Evolutionary conservation across 2,888 invertebrate species (phyloP), one percentile per base, ranked within the genome.

Genomic region (Cantharis rustica): DNA sequence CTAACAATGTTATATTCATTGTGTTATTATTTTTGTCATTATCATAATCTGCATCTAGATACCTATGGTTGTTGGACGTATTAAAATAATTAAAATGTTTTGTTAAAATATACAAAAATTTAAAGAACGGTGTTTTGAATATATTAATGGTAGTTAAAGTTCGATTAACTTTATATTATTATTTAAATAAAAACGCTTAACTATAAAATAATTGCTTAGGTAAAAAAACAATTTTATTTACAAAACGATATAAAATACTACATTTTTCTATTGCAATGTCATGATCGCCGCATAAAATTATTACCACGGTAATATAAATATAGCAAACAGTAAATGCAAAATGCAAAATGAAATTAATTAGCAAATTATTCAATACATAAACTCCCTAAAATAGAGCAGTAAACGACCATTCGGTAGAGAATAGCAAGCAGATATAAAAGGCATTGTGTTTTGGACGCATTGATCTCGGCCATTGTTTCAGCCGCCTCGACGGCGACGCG

Each of bases 381-480:
- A 78, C 74, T 77, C 77, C 23, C 71, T 68, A 77, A 77, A 77
- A 77, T 69, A 73, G 75, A 75, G 75, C 73, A 71, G 71, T 78
- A 78, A 78, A 78, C 78, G 78, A 75, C 75, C 71, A 75, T 78
- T 78, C 73, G 69, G 75, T 62, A 72, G 71, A 73, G 78, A 78
- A 78, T 78, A 61, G 78, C 72, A 75, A 78, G 75, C 75, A 78
- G 75, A 78, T 78, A 78, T 78, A 78, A 78, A 75, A 75, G 78
- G 78, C 78, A 75, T 78, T 78, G 78, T 78, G 73, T 78, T 73
- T 76, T 73, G 78, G 76, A 78, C 76, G 78, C 78, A 78, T 78
- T 78, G 78, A 78, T 78, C 78, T 74, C 79, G 75, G 76, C 79
- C 78, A 79, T 79, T 79, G 79, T 79, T 78, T 79, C 75, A 78